Percentiles rank a stretch among this genome's conserved stretches.
Evolutionary conservation across 2,797 vertebrate species (phyloP).

Genomic region (Pipistrellus pygmaeus): DNA sequence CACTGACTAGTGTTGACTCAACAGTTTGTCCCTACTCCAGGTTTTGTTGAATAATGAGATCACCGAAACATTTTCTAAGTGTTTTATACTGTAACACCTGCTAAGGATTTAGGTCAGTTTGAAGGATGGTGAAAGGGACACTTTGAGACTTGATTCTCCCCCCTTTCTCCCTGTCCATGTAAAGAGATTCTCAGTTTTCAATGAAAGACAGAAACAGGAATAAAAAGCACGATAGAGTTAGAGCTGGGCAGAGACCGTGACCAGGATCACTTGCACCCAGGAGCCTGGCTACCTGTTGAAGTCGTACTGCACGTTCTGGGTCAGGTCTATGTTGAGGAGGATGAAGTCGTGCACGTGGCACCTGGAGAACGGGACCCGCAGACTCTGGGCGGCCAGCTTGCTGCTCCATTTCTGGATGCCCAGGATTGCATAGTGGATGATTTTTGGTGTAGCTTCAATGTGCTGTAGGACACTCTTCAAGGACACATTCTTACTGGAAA

Average conservation of each 20-base stretch:
- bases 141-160: not conserved
- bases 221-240: not conserved
- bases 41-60: slow-evolving; percentile 34
- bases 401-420: slow-evolving; percentile 97
- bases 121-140: not conserved
- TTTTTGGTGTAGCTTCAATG: slow-evolving; percentile 96
- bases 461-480: slow-evolving; percentile 95
- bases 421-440: slow-evolving; percentile 94
- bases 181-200: not conserved
- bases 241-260: not conserved
- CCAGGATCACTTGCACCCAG: not conserved
- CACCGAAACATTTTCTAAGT: not conserved
- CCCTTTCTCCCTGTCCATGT: not conserved
- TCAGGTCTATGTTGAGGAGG: slow-evolving; percentile 97
- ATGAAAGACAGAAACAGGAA: slow-evolving; percentile 15
- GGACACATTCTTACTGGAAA: slow-evolving; percentile 92
- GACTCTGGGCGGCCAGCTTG: slow-evolving; percentile 86
- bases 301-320: slow-evolving; percentile 98
- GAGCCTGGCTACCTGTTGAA: slow-evolving; percentile 93
- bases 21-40: not conserved
- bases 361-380: slow-evolving; percentile 91
- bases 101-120: not conserved
- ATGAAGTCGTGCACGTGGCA: slow-evolving; percentile 96
- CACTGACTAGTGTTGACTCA: not conserved
- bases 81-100: not conserved